Evolutionary conservation across 2,888 invertebrate genomes (phyloP).

Genomic region (Cephus spinipes): DNA sequence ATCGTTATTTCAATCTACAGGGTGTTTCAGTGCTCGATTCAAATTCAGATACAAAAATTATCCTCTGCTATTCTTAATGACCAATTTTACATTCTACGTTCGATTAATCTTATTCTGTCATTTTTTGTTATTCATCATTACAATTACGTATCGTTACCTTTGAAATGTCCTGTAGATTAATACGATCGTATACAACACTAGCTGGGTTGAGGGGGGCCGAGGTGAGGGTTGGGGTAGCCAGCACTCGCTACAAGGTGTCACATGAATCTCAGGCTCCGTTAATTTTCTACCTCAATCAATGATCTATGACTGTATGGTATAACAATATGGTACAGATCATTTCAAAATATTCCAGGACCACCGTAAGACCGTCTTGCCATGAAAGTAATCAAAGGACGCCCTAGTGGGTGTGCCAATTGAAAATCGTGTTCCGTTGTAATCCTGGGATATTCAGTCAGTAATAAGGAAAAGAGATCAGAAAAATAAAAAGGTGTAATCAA

Average conservation of each 20-base stretch:
- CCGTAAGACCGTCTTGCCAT: background rate
- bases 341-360: background rate
- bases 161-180: constrained; percentile 9
- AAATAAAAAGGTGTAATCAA: background rate
- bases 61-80: background rate
- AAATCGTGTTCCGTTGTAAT: background rate
- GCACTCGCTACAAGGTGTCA: constrained; percentile 58
- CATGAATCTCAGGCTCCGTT: constrained; percentile 46
- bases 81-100: background rate
- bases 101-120: background rate
- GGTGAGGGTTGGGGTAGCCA: constrained; percentile 62
- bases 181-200: constrained; percentile 36
- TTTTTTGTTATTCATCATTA: background rate
- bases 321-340: background rate
- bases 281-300: constrained; percentile 37
- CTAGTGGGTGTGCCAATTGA: background rate
- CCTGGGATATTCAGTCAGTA: background rate
- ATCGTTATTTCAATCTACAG: background rate
- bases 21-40: background rate
- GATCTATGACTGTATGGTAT: background rate
- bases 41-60: background rate
- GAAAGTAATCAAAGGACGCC: background rate
- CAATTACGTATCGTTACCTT: background rate
- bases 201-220: constrained; percentile 65
- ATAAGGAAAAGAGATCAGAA: background rate